Base-by-base conservation (phyloP, 2,888 invertebrate genomes). In the Salticus scenicus region DNA sequence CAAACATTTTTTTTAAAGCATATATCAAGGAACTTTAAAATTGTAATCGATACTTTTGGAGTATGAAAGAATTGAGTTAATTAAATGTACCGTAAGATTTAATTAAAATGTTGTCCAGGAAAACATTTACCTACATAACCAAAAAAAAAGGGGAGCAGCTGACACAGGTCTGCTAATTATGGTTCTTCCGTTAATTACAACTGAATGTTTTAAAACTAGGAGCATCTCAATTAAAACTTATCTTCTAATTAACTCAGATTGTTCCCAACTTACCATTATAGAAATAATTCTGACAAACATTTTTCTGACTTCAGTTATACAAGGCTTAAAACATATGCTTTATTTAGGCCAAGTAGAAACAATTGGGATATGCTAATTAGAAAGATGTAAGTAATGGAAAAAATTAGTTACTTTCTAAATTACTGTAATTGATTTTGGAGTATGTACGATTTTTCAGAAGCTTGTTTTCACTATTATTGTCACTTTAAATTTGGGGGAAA, bases 161-260 rank as follows among this genome's bases (percentile, higher is more conserved):
- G 57, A 57, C 57, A 57, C 24, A 20, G 57, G 57, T 57, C 24
- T 24, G 57, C 57, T 57, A 57, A 57, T 57, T 57, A 57, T 24
- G 57, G 57, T 12, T 24, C 24, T 57, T 57, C 57, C 24, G 57
- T 24, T 57, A 57, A 57, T 57, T 57, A 57, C 57, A 17, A 57
- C 57, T 24, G 24, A 57, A 57, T 57, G 57, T 57, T 57, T 47
- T 57, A 24, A 57, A 57, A 57, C 57, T 37, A 7, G 17, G 10
- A 4, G 24, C 57, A 57, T 57, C 57, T 57, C 57, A 57, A 57
- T 57, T 57, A 57, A 57, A 57, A 57, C 57, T 57, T 57, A 57
- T 57, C 57, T 57, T 57, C 57, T 57, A 57, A 57, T 57, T 57
- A 57, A 57, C 57, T 57, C 24, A 24, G 24, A 57, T 57, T 57